These are phyloP conservation scores for Scaptomyza parva DNA, from an alignment of 2,888 invertebrate genomes.

Conservation along the genomic window DNA sequence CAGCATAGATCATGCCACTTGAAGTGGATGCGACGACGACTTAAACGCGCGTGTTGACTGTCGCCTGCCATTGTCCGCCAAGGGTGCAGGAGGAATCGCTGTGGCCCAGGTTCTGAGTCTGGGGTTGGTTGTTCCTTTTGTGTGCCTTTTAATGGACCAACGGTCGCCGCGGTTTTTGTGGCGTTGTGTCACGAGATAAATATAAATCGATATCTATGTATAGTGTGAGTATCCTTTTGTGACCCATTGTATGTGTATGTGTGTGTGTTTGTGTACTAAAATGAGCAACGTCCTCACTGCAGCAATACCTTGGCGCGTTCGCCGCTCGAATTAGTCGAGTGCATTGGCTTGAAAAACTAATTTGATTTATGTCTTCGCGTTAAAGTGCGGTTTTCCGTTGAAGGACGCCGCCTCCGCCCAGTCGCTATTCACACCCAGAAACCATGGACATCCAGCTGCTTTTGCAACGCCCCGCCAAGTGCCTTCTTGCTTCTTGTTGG, in stretches of 20 bases:
- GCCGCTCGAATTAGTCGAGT: constrained; percentile 75
- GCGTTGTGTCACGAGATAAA: constrained; percentile 76
- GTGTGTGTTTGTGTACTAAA: constrained; percentile 41
- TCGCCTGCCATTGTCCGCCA: constrained; percentile 52
- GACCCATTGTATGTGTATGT: constrained; percentile 27
- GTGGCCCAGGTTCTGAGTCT: constrained; percentile 12
- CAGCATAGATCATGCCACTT: constrained; percentile 55
- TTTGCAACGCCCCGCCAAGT: constrained; percentile 59
- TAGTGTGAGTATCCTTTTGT: constrained; percentile 52
- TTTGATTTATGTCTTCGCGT: constrained; percentile 81
- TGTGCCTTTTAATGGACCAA: constrained; percentile 70
- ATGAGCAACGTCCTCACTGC: constrained; percentile 58
- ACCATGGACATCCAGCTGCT: constrained; percentile 59
- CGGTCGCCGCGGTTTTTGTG: constrained; percentile 60
- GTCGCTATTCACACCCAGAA: constrained; percentile 67
- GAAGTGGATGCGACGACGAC: constrained; percentile 47
- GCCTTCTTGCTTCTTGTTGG: constrained; percentile 46
- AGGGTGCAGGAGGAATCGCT: constrained; percentile 16
- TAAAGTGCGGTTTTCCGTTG: constrained; percentile 62
- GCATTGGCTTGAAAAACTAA: constrained; percentile 80
- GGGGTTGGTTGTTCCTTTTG: constrained; percentile 58
- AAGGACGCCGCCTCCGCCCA: constrained; percentile 27
- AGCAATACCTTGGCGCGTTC: constrained; percentile 48
- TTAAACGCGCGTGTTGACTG: constrained; percentile 50
- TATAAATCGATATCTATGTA: constrained; percentile 67